Evolutionary conservation across 1,140 invertebrate species (phyloP).

Genomic region (Atta cephalotes): DNA sequence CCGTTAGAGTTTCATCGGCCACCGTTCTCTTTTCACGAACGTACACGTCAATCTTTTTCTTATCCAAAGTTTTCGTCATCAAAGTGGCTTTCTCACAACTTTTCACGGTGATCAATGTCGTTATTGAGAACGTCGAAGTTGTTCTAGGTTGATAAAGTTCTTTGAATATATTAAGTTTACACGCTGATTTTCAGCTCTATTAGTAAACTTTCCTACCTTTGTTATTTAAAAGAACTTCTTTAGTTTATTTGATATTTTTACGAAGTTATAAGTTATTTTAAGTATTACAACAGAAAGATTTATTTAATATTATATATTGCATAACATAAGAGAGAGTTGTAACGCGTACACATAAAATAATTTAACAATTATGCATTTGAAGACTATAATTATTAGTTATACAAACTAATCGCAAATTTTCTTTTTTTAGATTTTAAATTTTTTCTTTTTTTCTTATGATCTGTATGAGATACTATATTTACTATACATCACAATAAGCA

Average conservation of each 20-base stretch:
- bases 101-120: conserved; percentile 18
- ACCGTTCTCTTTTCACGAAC: conserved; percentile 2
- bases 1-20: conserved; percentile 1
- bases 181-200: not conserved
- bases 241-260: not conserved
- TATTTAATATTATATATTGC: not conserved
- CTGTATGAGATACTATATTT: not conserved
- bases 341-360: not conserved
- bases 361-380: not conserved
- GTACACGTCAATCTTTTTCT: conserved; percentile 34
- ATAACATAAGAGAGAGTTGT: not conserved
- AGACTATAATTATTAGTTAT: not conserved
- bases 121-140: not conserved
- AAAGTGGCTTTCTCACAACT: conserved; percentile 19
- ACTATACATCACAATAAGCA: not conserved
- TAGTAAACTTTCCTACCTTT: not conserved
- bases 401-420: not conserved
- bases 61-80: conserved; percentile 38
- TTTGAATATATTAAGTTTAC: conserved; percentile 28
- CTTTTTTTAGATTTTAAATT: not conserved
- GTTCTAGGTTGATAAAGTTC: conserved; percentile 25
- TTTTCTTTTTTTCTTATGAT: not conserved
- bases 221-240: not conserved
- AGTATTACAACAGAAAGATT: not conserved
- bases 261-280: not conserved